Conservation (phyloP, 2,888 invertebrate species). For the Platynereis dumerilii region DNA sequence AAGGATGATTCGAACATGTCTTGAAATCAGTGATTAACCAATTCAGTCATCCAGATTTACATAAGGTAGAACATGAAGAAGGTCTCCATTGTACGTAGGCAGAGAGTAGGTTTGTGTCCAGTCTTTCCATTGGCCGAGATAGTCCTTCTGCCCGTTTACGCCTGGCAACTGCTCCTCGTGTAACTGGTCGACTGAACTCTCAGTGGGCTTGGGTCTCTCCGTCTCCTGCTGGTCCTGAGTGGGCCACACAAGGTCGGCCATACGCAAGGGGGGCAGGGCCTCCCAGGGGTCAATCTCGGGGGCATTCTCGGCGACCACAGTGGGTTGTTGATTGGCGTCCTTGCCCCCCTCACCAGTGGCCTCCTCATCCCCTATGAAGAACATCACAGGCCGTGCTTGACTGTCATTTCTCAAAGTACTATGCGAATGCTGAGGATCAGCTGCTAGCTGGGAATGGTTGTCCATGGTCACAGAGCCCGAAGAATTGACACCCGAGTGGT, state of each 20-base stretch:
- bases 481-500: conserved; percentile 11
- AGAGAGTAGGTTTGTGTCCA: conserved; percentile 88
- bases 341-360: neutral
- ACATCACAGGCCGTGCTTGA: neutral
- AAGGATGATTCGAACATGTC: too few species aligned
- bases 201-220: conserved; percentile 6
- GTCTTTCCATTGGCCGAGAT: conserved; percentile 75
- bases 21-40: too few species aligned
- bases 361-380: conserved; percentile 16
- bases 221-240: conserved; percentile 7
- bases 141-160: conserved; percentile 67
- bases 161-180: conserved; percentile 61
- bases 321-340: neutral
- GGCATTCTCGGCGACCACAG: neutral
- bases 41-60: conserved; percentile 83
- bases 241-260: conserved; percentile 26
- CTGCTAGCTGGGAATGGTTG: conserved; percentile 4
- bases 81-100: conserved; percentile 77
- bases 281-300: conserved; percentile 66
- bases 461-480: conserved; percentile 13
- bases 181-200: conserved; percentile 49
- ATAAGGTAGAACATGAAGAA: conserved; percentile 92
- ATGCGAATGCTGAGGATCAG: too few species aligned
- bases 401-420: neutral
- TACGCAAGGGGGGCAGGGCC: conserved; percentile 71